phyloP scores from a whole-genome alignment of 2,888 invertebrate genomes.

The Tromatobia lineatoria region DNA sequence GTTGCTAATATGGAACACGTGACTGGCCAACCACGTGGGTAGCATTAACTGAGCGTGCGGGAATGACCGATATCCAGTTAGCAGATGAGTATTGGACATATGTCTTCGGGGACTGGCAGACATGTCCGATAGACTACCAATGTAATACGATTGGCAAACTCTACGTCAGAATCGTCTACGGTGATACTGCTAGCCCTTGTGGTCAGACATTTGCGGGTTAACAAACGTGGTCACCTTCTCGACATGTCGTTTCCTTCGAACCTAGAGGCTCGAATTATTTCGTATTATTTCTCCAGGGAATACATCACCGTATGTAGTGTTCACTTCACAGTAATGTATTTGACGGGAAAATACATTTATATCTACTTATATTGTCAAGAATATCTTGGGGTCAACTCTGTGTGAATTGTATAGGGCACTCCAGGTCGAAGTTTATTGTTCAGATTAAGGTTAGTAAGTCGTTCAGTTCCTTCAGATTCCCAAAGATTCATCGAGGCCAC shows the following conservation, averaged over 20 bases:
- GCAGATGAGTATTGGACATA: background rate
- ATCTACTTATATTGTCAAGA: no score
- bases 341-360: background rate
- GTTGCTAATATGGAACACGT: background rate
- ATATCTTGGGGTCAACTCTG: no score
- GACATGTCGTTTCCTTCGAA: background rate
- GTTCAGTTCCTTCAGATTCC: no score
- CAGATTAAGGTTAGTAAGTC: no score
- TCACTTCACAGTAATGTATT: background rate
- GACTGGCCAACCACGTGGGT: background rate
- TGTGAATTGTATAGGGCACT: no score
- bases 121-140: background rate
- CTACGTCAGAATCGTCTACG: background rate
- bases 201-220: background rate
- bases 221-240: background rate
- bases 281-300: background rate
- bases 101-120: conserved; percentile 5
- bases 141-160: conserved; percentile 9
- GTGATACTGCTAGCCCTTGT: background rate
- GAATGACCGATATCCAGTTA: background rate
- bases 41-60: conserved; percentile 1
- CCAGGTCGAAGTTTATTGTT: no score
- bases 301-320: background rate
- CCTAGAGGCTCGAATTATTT: no score
- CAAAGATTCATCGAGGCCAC: no score